Evolutionary conservation across 2,113 vertebrate genomes (phyloP), one percentile per base, ranked within the genome.

Genomic region (Neogobius melanostomus): DNA sequence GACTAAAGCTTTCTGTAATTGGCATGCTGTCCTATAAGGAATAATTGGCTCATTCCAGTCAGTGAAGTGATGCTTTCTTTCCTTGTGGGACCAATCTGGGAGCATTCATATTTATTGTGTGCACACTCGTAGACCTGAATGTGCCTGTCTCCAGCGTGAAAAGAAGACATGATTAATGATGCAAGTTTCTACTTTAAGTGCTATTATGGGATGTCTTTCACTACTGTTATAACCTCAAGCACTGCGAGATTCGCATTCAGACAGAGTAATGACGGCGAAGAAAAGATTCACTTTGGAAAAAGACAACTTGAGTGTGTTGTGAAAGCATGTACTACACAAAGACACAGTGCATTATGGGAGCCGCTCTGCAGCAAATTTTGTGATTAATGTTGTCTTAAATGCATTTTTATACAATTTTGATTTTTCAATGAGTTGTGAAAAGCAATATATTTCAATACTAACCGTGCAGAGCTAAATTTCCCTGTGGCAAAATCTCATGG

Each of bases 1-100:
- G 83, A 88, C 28, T 36, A 85, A 89, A 80, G 83, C 77, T 75
- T 88, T 93, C 93, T 93, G 91, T 96, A 95, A 96, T 95, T 96
- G 95, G 84, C 91, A 92, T 91, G 90, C 82, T 92, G 91, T 85
- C 93, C 93, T 64, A 82, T 90, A 91, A 94, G 91, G 95, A 96
- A 94, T 95, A 95, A 96, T 95, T 95, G 85, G 92, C 93, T 96
- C 92, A 94, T 96, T 96, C 91, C 93, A 95, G 93, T 93, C 90
- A 83, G 88, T 89, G 95, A 94, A 96, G 91, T 94, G 95, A 97
- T 94, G 92, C 85, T 89, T 91, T 93, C 88, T 74, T 93, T 94
- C 93, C 94, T 94, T 85, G 81, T 80, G 95, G 94, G 95, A 96
- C 93, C 95, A 93, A 95, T 95, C 93, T 94, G 92, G 77, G 87